These are phyloP conservation scores for Odocoileus hemionus DNA, from an alignment of 2,113 vertebrate genomes.

Conservation along the genomic window DNA sequence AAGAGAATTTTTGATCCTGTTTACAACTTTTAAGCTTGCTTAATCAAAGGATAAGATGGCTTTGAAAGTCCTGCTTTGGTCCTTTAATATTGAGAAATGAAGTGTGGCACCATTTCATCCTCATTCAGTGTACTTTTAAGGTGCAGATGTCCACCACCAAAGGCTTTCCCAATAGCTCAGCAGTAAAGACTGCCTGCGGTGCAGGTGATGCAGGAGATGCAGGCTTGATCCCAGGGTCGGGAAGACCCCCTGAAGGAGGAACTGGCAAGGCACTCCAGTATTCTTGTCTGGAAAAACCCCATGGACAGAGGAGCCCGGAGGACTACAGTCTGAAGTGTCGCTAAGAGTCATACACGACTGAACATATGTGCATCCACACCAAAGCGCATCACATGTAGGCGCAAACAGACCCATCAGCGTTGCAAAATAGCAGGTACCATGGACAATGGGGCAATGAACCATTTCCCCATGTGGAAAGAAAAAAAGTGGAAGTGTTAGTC, in stretches of 20 bases:
- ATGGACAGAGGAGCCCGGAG: neutral
- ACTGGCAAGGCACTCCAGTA: neutral
- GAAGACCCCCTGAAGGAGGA: neutral
- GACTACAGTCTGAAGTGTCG: neutral
- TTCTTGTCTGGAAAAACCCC: neutral
- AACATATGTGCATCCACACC: neutral
- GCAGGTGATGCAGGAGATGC: neutral
- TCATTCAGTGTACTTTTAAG: neutral
- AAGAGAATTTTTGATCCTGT: neutral
- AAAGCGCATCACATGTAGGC: neutral
- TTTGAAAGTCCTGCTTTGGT: constrained; percentile 36
- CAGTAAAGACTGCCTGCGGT: neutral
- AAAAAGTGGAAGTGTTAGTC: neutral
- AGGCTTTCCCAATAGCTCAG: neutral
- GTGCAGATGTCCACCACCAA: neutral
- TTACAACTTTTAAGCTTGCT: constrained; percentile 30
- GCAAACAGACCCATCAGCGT: neutral
- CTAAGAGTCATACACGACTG: neutral
- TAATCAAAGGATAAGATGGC: constrained; percentile 33
- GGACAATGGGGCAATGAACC: neutral
- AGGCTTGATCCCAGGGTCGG: neutral
- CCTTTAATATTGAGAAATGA: constrained; percentile 14
- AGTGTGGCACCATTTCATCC: neutral
- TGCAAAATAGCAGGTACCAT: neutral
- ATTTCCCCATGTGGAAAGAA: constrained; percentile 39